Conservation (phyloP, 2,888 invertebrate species). For the Onchidella celtica region DNA sequence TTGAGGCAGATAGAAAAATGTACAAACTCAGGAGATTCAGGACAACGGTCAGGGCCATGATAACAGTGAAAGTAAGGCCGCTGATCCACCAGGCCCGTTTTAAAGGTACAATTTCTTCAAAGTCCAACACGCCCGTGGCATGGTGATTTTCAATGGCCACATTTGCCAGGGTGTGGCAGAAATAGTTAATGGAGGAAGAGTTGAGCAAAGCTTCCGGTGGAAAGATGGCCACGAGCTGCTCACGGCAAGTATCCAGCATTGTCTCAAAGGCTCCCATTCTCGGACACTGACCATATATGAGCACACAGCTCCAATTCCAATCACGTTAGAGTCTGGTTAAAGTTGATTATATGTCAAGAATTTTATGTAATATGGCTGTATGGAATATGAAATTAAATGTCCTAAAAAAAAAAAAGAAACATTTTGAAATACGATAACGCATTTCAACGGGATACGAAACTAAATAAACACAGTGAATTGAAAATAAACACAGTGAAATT, state of each 20-base stretch:
- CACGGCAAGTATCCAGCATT: slow-evolving; percentile 9
- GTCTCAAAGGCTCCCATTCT: slow-evolving; percentile 30
- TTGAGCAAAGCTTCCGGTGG: neutral
- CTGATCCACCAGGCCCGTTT: slow-evolving; percentile 27
- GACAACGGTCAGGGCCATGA: neutral
- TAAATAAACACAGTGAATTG: too few relatives aligned
- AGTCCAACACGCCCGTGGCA: slow-evolving; percentile 17
- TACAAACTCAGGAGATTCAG: slow-evolving; percentile 10
- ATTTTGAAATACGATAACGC: too few relatives aligned
- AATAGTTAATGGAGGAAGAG: neutral
- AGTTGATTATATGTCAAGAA: too few relatives aligned
- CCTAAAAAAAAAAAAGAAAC: too few relatives aligned
- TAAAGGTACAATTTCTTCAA: slow-evolving; percentile 10
- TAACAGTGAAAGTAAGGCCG: neutral
- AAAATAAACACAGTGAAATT: too few relatives aligned
- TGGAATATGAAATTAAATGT: too few relatives aligned
- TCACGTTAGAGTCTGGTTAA: too few relatives aligned
- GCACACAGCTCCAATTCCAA: too few relatives aligned
- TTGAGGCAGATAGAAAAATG: neutral
- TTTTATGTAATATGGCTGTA: too few relatives aligned
- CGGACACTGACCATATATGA: too few relatives aligned
- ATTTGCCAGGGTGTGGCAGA: neutral
- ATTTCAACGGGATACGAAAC: too few relatives aligned
- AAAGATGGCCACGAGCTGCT: neutral
- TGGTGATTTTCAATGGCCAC: neutral